Evolutionary conservation across 2,888 invertebrate genomes (phyloP).

Genomic region (Diloba caeruleocephala): DNA sequence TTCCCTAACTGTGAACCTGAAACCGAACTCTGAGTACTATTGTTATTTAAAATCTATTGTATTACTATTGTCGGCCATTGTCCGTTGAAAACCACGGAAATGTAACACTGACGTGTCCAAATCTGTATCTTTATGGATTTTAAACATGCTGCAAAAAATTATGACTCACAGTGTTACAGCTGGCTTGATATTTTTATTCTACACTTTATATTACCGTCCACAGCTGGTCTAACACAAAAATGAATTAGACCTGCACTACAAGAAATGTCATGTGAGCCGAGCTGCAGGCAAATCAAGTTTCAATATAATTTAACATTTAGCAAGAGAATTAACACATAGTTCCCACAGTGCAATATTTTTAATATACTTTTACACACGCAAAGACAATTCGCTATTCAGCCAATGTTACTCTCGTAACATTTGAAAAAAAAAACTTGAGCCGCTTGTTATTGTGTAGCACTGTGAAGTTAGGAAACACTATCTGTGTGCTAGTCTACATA

Average conservation of each 20-base stretch:
- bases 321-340: slow-evolving; percentile 29
- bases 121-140: background rate
- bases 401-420: slow-evolving; percentile 15
- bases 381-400: slow-evolving; percentile 43
- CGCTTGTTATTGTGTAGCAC: slow-evolving; percentile 7
- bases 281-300: background rate
- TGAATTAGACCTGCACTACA: too few species aligned
- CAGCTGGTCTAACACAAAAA: too few species aligned
- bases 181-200: background rate
- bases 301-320: slow-evolving; percentile 15
- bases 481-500: slow-evolving; percentile 10
- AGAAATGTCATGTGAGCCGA: too few species aligned
- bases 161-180: background rate
- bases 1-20: slow-evolving; percentile 20
- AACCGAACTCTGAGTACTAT: slow-evolving; percentile 10
- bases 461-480: slow-evolving; percentile 22
- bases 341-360: slow-evolving; percentile 38
- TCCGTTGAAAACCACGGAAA: slow-evolving; percentile 5
- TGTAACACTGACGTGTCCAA: background rate
- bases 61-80: slow-evolving; percentile 11
- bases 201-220: too few species aligned
- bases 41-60: slow-evolving; percentile 13
- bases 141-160: too few species aligned
- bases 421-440: too few species aligned
- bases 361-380: slow-evolving; percentile 31